These are phyloP conservation scores for Lycorma delicatula DNA, from an alignment of 1,140 invertebrate genomes.

Conservation along the genomic window DNA sequence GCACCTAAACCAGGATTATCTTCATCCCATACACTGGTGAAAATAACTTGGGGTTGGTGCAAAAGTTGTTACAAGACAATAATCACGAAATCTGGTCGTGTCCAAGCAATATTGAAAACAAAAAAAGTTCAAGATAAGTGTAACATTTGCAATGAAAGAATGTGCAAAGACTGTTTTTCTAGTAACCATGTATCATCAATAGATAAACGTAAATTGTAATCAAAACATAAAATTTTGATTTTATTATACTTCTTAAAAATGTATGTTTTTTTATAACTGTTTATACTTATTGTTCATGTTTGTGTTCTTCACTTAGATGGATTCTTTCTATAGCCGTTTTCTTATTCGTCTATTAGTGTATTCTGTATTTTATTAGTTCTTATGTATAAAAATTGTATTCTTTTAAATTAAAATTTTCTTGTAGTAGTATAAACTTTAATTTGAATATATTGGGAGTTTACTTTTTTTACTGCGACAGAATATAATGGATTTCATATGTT, in stretches of 20 bases:
- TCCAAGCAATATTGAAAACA: slow-evolving; percentile 1
- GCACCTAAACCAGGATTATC: background rate
- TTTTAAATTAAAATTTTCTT: too few relatives aligned
- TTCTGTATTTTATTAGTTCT: background rate
- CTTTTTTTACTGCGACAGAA: background rate
- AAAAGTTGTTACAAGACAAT: background rate
- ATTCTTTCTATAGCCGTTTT: background rate
- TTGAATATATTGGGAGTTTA: background rate
- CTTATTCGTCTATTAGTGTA: too few relatives aligned
- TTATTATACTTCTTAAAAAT: background rate
- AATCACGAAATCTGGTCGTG: background rate
- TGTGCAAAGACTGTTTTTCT: slow-evolving; percentile 3
- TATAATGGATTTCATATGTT: background rate
- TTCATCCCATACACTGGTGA: background rate
- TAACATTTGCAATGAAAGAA: background rate
- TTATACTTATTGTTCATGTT: background rate
- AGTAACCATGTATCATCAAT: background rate
- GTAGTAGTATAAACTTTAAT: too few relatives aligned
- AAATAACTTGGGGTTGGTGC: background rate
- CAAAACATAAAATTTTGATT: background rate
- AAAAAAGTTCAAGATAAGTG: background rate
- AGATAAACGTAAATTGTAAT: background rate
- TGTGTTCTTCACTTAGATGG: background rate
- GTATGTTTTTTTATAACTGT: background rate
- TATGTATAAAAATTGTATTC: background rate